A percentile compares a stretch with the other conserved stretches of the same genome.
phyloP scores from a whole-genome alignment of 2,797 vertebrate genomes.

The Zalophus californianus region DNA sequence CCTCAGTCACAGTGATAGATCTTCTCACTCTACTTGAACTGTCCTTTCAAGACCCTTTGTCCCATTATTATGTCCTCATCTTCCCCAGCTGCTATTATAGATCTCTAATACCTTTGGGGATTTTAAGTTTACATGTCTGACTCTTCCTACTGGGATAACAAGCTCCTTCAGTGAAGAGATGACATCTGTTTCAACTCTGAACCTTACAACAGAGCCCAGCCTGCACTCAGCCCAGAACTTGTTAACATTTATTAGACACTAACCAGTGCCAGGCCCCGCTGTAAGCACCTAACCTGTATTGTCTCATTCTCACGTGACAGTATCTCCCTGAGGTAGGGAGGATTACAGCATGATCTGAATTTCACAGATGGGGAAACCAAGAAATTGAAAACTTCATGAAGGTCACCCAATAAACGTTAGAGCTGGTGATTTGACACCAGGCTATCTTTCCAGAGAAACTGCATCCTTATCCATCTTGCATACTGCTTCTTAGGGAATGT shows the following conservation, averaged over 20 bases:
- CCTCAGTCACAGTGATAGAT: background rate
- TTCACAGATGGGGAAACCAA: background rate
- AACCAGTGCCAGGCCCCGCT: background rate
- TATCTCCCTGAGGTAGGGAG: background rate
- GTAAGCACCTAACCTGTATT: background rate
- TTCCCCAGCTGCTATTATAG: background rate
- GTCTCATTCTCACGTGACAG: background rate
- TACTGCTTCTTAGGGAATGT: background rate
- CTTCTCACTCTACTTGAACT: background rate
- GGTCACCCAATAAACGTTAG: background rate
- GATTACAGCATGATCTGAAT: background rate
- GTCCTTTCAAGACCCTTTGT: background rate
- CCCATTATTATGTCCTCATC: background rate
- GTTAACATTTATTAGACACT: background rate
- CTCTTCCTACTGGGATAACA: background rate
- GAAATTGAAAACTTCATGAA: background rate
- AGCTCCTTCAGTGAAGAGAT: background rate
- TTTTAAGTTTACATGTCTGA: background rate
- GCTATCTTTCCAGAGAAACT: background rate
- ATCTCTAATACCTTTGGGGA: background rate
- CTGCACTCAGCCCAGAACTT: background rate
- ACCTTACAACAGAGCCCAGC: background rate
- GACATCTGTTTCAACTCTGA: background rate
- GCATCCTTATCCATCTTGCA: background rate
- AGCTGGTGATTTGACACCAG: background rate